Conservation (phyloP, 1,140 invertebrate genomes). For the Caenorhabditis elegans region DNA sequence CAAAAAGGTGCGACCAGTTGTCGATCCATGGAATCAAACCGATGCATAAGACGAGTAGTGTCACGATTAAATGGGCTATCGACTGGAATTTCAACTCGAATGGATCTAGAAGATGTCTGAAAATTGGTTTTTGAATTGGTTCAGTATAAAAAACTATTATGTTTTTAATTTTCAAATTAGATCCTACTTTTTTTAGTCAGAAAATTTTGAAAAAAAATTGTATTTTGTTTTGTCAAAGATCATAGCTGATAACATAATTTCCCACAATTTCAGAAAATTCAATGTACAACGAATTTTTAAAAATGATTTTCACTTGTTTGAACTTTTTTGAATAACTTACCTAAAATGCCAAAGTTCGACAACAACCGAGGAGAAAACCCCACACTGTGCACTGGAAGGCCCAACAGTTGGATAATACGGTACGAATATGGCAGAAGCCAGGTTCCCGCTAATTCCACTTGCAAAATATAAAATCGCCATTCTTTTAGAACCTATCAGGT, state of each 20-base stretch:
- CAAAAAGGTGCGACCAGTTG: slow-evolving; percentile 89
- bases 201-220: no score
- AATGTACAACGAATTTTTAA: no score
- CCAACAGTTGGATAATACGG: slow-evolving; percentile 87
- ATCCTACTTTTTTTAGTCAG: no score
- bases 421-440: slow-evolving; percentile 93
- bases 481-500: slow-evolving; percentile 85
- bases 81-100: no score
- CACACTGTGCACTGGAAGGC: slow-evolving; percentile 88
- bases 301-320: no score
- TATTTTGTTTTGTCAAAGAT: no score
- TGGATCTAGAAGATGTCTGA: slow-evolving; percentile 69
- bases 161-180: no score
- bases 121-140: no score
- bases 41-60: slow-evolving; percentile 77
- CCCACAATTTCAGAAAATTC: no score
- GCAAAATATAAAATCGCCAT: slow-evolving; percentile 91
- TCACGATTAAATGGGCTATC: slow-evolving; percentile 77
- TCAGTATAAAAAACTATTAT: no score
- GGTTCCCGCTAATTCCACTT: slow-evolving; percentile 89
- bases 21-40: slow-evolving; percentile 94
- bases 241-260: no score
- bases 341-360: slow-evolving; percentile 79
- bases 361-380: slow-evolving; percentile 83
- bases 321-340: slow-evolving; percentile 26